Evolutionary conservation across 92 coral and sea anemone species (phyloP).

Genomic region (Epizoanthus scotinus): DNA sequence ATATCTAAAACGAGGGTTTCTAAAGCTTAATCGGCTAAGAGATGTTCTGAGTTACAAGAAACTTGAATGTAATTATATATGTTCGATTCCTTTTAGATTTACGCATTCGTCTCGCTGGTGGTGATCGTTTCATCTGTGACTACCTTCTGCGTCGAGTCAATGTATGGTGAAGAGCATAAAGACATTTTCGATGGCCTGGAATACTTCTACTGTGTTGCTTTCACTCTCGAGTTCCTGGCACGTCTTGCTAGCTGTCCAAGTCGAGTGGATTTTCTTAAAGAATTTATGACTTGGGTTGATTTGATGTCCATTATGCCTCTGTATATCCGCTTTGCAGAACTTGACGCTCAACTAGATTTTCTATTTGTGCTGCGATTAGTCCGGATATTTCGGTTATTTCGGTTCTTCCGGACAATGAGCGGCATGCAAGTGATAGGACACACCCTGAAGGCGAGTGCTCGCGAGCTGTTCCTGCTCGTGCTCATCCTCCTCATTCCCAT

Average conservation of each 20-base stretch:
- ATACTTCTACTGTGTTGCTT: slow-evolving; percentile 80
- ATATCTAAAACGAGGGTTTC: no score
- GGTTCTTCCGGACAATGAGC: slow-evolving; percentile 99
- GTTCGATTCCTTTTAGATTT: slow-evolving; percentile 66
- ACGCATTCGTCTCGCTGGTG: slow-evolving; percentile 84
- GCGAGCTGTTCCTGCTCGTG: slow-evolving; percentile 84
- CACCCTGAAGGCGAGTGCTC: slow-evolving; percentile 94
- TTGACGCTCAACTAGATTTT: slow-evolving; percentile 49
- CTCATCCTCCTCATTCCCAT: slow-evolving; percentile 90
- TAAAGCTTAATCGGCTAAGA: not conserved
- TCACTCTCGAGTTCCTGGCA: slow-evolving; percentile 83
- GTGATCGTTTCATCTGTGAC: slow-evolving; percentile 89
- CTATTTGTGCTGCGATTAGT: slow-evolving; percentile 92
- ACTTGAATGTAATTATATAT: no score
- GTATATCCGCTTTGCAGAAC: slow-evolving; percentile 66
- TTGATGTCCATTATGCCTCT: slow-evolving; percentile 89
- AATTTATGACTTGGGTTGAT: slow-evolving; percentile 95
- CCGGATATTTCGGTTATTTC: slow-evolving; percentile 95
- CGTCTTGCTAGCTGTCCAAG: slow-evolving; percentile 78
- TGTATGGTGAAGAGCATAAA: slow-evolving; percentile 37
- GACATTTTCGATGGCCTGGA: slow-evolving; percentile 64
- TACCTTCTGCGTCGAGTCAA: slow-evolving; percentile 91
- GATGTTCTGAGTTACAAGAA: no score
- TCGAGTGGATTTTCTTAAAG: slow-evolving; percentile 60
- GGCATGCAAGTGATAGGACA: slow-evolving; percentile 99